A percentile compares a stretch with the other conserved stretches of the same genome.
Evolutionary conservation across 2,113 vertebrate species (phyloP).

Genomic region (Camelus bactrianus): DNA sequence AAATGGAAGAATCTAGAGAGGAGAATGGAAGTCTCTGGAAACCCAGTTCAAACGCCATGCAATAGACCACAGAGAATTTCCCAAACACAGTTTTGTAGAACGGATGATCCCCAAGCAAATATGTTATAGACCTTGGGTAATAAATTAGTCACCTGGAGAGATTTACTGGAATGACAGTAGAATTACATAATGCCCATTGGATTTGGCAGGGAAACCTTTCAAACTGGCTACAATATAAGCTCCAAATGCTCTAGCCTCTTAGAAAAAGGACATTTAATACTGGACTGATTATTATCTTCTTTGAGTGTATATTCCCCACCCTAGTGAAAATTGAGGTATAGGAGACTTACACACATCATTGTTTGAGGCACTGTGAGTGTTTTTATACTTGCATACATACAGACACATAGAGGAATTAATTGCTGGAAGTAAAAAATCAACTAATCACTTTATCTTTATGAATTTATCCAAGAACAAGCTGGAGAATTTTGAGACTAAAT

Average conservation of each 20-base stretch:
- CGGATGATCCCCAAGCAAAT: neutral
- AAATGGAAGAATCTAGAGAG: neutral
- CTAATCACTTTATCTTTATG: neutral
- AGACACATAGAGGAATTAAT: neutral
- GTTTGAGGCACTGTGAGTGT: neutral
- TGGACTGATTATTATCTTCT: neutral
- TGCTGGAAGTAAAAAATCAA: neutral
- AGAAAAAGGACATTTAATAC: neutral
- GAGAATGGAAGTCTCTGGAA: neutral
- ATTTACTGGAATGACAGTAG: slow-evolving; percentile 4
- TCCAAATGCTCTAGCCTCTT: neutral
- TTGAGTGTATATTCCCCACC: neutral
- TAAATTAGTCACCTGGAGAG: neutral
- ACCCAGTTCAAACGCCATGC: neutral
- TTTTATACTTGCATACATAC: neutral
- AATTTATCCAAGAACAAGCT: neutral
- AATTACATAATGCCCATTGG: neutral
- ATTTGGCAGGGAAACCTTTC: neutral
- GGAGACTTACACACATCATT: neutral
- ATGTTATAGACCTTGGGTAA: neutral
- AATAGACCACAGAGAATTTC: neutral
- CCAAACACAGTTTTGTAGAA: neutral
- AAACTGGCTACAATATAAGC: neutral
- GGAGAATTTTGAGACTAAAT: neutral
- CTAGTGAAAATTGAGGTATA: neutral